phyloP scores from a whole-genome alignment of 30 jellyfish, hydroid and myxozoan species.

The Aurelia sp. region DNA sequence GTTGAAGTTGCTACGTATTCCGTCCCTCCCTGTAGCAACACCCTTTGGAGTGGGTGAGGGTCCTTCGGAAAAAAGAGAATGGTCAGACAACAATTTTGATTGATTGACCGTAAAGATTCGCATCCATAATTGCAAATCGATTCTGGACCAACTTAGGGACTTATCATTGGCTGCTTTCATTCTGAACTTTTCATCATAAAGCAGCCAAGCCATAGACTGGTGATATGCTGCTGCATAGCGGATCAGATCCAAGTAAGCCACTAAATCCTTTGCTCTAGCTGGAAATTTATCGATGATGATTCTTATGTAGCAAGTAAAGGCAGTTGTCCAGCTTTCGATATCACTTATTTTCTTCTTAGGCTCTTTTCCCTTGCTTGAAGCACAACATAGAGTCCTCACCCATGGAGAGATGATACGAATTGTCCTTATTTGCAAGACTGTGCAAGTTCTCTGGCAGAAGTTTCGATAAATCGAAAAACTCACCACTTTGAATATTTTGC shows the following conservation, averaged over 20 bases:
- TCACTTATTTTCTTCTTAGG: conserved; percentile 5
- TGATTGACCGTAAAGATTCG: conserved; percentile 1
- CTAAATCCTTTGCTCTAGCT: not conserved
- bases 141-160: not conserved
- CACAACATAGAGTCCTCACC: not conserved
- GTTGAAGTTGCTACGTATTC: not conserved
- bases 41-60: not conserved
- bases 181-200: conserved; percentile 19
- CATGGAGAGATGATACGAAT: conserved; percentile 9
- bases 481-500: not conserved
- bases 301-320: conserved; percentile 9
- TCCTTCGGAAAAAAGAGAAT: not conserved
- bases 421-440: not conserved
- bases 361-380: not conserved
- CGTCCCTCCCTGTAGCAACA: conserved; percentile 4
- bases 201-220: conserved; percentile 17
- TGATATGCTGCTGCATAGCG: conserved; percentile 17
- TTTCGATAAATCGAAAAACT: not conserved
- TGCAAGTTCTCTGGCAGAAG: conserved; percentile 10
- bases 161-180: conserved; percentile 36
- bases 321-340: conserved; percentile 22
- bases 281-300: not conserved
- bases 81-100: not conserved
- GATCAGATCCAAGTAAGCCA: conserved; percentile 19
- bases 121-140: conserved; percentile 7